Conservation (phyloP, 2,113 vertebrate species). For the Opisthocomus hoazin region DNA sequence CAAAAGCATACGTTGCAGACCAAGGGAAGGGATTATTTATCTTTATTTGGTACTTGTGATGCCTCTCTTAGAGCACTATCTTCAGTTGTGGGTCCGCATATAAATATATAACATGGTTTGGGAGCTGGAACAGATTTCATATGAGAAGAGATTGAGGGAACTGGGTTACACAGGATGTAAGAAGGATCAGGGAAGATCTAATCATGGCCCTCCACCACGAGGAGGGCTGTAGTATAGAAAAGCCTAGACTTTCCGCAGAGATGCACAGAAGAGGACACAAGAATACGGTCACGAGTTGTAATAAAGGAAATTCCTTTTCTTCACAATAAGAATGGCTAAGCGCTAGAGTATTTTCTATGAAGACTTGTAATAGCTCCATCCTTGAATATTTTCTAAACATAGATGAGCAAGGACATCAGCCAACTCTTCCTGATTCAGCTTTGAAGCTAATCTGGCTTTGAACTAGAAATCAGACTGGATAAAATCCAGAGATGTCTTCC, state of each 20-base stretch:
- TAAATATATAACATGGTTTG: neutral
- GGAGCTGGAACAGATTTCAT: neutral
- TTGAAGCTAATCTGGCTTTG: neutral
- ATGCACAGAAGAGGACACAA: neutral
- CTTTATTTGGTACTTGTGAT: neutral
- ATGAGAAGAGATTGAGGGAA: neutral
- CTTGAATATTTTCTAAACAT: neutral
- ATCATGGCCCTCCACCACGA: neutral
- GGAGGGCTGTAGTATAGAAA: neutral
- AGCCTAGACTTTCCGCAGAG: neutral
- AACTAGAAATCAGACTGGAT: rapidly evolving
- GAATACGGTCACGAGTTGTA: neutral
- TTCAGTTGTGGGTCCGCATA: rapidly evolving
- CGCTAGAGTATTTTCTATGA: neutral
- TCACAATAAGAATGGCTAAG: neutral
- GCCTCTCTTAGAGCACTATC: neutral
- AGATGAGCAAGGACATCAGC: neutral
- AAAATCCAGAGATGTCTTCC: neutral
- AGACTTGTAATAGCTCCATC: neutral
- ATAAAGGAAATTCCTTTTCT: neutral
- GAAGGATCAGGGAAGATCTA: neutral
- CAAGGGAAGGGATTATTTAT: neutral
- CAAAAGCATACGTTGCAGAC: neutral
- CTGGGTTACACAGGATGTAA: neutral
- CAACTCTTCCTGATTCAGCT: neutral